A percentile compares a stretch with the other conserved stretches of the same genome.
These are phyloP conservation scores for Emydocephalus ijimae DNA, from an alignment of 2,113 vertebrate genomes.

Conservation along the genomic window DNA sequence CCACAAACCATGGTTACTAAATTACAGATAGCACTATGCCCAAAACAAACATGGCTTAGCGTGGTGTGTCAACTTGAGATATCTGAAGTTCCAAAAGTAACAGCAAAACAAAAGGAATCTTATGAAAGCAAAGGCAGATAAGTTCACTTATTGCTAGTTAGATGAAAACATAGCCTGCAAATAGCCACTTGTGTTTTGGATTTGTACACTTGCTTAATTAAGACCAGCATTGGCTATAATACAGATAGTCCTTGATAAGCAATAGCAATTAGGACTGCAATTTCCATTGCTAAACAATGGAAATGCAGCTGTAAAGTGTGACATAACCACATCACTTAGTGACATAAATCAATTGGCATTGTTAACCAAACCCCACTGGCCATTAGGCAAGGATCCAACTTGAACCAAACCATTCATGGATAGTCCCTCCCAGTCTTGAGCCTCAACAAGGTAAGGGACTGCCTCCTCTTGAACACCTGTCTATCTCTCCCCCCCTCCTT, in stretches of 20 bases:
- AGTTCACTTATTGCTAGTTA: not conserved
- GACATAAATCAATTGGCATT: not conserved
- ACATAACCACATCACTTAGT: not conserved
- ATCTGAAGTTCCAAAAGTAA: not conserved
- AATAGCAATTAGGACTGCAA: not conserved
- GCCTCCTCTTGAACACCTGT: not conserved
- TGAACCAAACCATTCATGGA: not conserved
- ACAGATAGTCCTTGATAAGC: not conserved
- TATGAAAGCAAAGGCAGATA: not conserved
- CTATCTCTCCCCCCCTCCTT: not conserved
- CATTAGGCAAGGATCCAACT: not conserved
- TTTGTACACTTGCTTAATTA: not conserved
- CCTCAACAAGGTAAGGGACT: too few relatives aligned
- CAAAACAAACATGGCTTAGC: not conserved
- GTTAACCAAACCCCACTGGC: not conserved
- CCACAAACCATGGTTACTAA: not conserved
- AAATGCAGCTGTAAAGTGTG: not conserved
- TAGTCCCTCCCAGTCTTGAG: not conserved
- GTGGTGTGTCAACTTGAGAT: not conserved
- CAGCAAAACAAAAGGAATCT: not conserved
- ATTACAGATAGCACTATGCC: not conserved
- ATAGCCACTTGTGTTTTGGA: not conserved
- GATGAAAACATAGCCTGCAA: not conserved
- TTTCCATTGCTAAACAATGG: not conserved
- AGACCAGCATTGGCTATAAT: not conserved